Base-by-base conservation (phyloP, 2,888 invertebrate genomes). In the Hoplodrina ambigua region DNA sequence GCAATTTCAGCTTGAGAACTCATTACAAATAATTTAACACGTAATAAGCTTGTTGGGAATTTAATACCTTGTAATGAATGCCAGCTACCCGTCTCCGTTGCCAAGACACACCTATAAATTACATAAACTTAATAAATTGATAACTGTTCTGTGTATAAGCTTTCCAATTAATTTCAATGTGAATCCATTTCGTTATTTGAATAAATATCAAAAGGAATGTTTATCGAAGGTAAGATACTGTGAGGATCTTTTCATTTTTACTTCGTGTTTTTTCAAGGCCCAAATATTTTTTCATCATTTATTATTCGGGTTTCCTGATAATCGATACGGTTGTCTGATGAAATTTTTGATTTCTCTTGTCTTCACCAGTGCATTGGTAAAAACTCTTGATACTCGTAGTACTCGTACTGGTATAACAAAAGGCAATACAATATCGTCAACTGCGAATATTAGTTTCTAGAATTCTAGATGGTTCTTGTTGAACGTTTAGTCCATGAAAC, bases 81-180 rank as follows among this genome's bases (percentile, higher is more conserved):
- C 73, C 80, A 66, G 19, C 75, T 63, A 76, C 70, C 67, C 75
- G 78, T 78, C 85, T 87, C 86, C 87, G 86, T 87, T 87, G 80
- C 83, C 85, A 87, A 88, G 86, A 86, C 81, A 83, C 74, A 85
- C 85, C 85, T 86, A 89, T 89, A 88, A 90, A 91, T 90, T 88
- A 88, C 76, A 63, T 72, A 70, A 78, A 82, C 79, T 87, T 87
- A 85, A 86, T 87, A 86, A 85, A 86, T 86, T 86, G 83, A 87
- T 83, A 85, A 84, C 69, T 69, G 59, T 60, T 69, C 53, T 52
- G 41, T 62, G 56, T 72, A 58, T 58, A 84, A 77, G 67, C 69
- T 75, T 74, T 57, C 69, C 63, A 80, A 75, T 72, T 71, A 73
- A 65, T 64, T 70, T 67, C 54, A 50, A 69, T 65, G 37, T 25